Evolutionary conservation across 2,113 vertebrate species (phyloP).

Genomic region (Stercorarius parasiticus): DNA sequence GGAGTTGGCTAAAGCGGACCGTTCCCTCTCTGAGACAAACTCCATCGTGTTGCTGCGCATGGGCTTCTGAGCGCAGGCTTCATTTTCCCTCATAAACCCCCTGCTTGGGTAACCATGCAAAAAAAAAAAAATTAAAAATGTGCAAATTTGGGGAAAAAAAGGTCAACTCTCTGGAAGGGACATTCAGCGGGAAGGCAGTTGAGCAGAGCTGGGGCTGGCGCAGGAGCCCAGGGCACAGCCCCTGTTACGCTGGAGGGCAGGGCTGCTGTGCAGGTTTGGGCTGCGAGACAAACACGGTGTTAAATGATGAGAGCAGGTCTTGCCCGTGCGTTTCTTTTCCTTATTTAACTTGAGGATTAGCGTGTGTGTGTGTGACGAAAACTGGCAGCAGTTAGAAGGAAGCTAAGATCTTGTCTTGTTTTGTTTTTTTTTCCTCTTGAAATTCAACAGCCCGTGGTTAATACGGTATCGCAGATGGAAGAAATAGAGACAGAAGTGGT

Average conservation of each 20-base stretch:
- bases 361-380: background rate
- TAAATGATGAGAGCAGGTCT: background rate
- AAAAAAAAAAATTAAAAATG: background rate
- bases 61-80: background rate
- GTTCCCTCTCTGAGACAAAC: background rate
- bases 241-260: accelerated
- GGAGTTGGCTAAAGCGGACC: background rate
- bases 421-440: background rate
- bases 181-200: background rate
- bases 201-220: background rate
- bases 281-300: background rate
- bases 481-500: conserved; percentile 90
- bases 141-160: background rate
- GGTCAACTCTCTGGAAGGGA: background rate
- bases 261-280: background rate
- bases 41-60: accelerated
- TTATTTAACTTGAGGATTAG: background rate
- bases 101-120: background rate
- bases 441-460: conserved; percentile 85
- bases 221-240: background rate
- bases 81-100: background rate
- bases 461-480: conserved; percentile 85
- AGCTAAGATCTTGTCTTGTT: background rate
- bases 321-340: background rate
- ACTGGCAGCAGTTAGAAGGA: background rate